Conservation (phyloP, 2,113 vertebrate species). For the Nothoprocta perdicaria region DNA sequence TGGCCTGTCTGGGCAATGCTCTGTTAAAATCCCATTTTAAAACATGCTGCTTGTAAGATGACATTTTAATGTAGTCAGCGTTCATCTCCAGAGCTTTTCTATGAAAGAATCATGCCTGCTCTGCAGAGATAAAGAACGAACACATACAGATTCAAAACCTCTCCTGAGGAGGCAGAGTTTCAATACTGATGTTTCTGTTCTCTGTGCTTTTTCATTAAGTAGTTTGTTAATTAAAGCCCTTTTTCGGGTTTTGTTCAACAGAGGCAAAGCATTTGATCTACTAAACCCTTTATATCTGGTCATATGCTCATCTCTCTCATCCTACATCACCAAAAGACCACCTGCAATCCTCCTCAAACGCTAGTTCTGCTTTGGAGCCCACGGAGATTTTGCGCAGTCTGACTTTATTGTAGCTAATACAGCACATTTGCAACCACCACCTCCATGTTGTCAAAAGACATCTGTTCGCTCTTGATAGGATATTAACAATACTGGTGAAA, state of each 20-base stretch:
- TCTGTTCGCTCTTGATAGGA: not conserved
- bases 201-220: not conserved
- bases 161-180: not conserved
- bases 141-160: not conserved
- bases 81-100: slow-evolving; percentile 29
- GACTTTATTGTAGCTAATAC: not conserved
- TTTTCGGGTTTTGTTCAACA: not conserved
- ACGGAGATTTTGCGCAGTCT: not conserved
- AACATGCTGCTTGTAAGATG: not conserved
- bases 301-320: slow-evolving; percentile 15
- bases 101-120: not conserved
- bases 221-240: slow-evolving; percentile 39
- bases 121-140: slow-evolving; percentile 45
- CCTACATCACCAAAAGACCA: not conserved
- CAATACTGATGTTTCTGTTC: slow-evolving; percentile 4
- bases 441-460: not conserved
- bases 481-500: not conserved
- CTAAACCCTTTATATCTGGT: slow-evolving; percentile 25
- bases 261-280: slow-evolving; percentile 33
- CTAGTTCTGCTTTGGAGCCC: not conserved
- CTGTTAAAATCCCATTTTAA: slow-evolving; percentile 38
- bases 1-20: not conserved
- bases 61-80: slow-evolving; percentile 48
- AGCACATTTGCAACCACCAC: not conserved
- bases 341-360: not conserved